Percentiles rank a stretch among this genome's conserved stretches.
phyloP scores from a whole-genome alignment of 2,113 vertebrate species.

The Etia nguti region DNA sequence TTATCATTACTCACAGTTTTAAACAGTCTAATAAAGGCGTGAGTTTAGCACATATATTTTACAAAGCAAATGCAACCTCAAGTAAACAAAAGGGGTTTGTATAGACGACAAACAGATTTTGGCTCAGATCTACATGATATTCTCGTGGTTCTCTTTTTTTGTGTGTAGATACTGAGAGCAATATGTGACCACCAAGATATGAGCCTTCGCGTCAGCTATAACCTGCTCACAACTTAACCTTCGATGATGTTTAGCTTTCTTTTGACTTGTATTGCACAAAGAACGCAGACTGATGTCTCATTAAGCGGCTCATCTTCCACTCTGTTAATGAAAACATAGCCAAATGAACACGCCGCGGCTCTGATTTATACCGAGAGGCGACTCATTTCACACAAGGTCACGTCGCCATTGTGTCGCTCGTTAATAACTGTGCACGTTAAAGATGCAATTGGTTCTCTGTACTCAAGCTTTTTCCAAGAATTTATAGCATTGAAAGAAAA shows the following conservation, averaged over 20 bases:
- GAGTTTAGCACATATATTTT: not conserved
- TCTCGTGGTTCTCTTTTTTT: not conserved
- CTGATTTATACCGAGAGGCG: constrained; percentile 28
- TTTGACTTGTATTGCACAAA: constrained; percentile 38
- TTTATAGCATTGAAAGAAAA: constrained; percentile 26
- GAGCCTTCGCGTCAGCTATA: constrained; percentile 33
- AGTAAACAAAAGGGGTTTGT: not conserved
- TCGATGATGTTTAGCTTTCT: constrained; percentile 44
- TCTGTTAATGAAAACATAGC: constrained; percentile 45
- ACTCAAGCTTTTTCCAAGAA: constrained; percentile 8
- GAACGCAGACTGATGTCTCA: constrained; percentile 29
- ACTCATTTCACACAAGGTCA: constrained; percentile 54
- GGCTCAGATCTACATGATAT: not conserved
- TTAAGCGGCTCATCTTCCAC: constrained; percentile 28
- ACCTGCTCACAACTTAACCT: constrained; percentile 53
- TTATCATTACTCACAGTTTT: not conserved
- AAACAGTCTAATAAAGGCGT: not conserved
- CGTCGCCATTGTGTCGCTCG: constrained; percentile 16
- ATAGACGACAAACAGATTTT: not conserved
- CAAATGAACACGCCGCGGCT: constrained; percentile 25
- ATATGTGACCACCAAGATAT: not conserved
- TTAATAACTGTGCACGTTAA: constrained; percentile 39
- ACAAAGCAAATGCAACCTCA: not conserved
- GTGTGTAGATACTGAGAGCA: not conserved
- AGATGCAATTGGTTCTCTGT: constrained; percentile 18